Evolutionary conservation across 2,888 invertebrate species (phyloP), one percentile per base, ranked within the genome.

Genomic region (Drosophila ezoana): DNA sequence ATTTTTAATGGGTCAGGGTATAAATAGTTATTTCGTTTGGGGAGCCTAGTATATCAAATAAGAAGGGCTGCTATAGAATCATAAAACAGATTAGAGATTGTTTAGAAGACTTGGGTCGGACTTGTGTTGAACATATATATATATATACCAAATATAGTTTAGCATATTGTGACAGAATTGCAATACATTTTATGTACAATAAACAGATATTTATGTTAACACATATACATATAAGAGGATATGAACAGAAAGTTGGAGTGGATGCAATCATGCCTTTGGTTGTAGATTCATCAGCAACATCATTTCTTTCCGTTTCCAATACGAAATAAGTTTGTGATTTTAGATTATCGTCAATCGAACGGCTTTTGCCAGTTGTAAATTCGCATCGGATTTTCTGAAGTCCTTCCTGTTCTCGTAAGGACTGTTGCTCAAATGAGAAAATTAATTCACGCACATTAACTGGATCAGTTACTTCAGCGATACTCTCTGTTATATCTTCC

Each of bases 351-450:
- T 33, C 43, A 6, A 16, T 60, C 11, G 32, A 18, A 28, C 16
- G 13, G 5, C 28, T n/a, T 13, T 48, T 45, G 33, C 16, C 35
- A 40, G 16, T 14, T 28, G 13, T 13, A 16, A 37, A 1, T 18
- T 71, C 45, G 9, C 9, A 14, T 38, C 40, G 33, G 13, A 43
- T 18, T 10, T 23, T 49, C 11, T n/a, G 32, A 14, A 28, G 10
- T 18, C 43, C 69, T 6, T 53, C 63, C 0, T 51, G 41, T n/a
- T 87, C 71, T 20, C 14, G 45, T 8, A 71, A 8, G 5, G 93
- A 93, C n/a, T 94, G 94, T 80, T 94, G 93, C 81, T 95, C 95
- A 78, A 95, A 95, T 75, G 93, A 94, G 68, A 93, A 93, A 51
- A 95, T 95, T 35, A 95, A 87, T 49, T 92, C 89, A 71, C 90